These are phyloP conservation scores for Gasterosteus aculeatus DNA, from an alignment of 2,113 vertebrate species.

Conservation along the genomic window DNA sequence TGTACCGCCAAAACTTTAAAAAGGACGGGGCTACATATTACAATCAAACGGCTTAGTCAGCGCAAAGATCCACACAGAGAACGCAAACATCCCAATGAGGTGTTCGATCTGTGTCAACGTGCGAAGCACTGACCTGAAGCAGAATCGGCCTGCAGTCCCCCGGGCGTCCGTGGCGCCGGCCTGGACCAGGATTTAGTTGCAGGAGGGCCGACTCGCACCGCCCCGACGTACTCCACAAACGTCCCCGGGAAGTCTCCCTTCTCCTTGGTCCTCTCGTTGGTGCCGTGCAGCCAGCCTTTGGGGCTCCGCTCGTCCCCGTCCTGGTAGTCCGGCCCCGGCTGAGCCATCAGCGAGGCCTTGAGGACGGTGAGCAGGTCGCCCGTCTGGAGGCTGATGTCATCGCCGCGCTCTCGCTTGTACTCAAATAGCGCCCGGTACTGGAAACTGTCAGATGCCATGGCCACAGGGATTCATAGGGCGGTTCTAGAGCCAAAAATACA, in stretches of 20 bases:
- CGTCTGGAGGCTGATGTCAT: conserved; percentile 84
- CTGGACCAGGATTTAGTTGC: conserved; percentile 77
- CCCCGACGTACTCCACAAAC: conserved; percentile 85
- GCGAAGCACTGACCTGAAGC: conserved; percentile 78
- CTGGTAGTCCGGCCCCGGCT: conserved; percentile 71
- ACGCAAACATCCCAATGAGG: not conserved
- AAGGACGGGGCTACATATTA: not conserved
- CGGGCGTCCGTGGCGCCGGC: conserved; percentile 72
- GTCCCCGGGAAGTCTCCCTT: conserved; percentile 85
- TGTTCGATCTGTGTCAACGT: not conserved
- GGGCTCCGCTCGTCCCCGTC: conserved; percentile 82
- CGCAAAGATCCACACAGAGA: not conserved
- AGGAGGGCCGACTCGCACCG: conserved; percentile 40
- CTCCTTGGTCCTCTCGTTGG: conserved; percentile 86
- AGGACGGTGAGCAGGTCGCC: conserved; percentile 83
- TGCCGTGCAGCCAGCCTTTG: conserved; percentile 84
- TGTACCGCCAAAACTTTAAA: not conserved
- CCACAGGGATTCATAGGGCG: conserved; percentile 26
- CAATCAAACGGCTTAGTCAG: not conserved
- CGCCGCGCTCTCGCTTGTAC: conserved; percentile 82
- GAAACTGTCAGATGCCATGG: conserved; percentile 83
- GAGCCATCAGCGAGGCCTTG: conserved; percentile 72
- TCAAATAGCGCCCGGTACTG: conserved; percentile 86
- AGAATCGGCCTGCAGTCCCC: conserved; percentile 33
- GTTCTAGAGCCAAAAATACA: not conserved